phyloP scores from a whole-genome alignment of 1,140 invertebrate species.

The Drosophila kepulauana region DNA sequence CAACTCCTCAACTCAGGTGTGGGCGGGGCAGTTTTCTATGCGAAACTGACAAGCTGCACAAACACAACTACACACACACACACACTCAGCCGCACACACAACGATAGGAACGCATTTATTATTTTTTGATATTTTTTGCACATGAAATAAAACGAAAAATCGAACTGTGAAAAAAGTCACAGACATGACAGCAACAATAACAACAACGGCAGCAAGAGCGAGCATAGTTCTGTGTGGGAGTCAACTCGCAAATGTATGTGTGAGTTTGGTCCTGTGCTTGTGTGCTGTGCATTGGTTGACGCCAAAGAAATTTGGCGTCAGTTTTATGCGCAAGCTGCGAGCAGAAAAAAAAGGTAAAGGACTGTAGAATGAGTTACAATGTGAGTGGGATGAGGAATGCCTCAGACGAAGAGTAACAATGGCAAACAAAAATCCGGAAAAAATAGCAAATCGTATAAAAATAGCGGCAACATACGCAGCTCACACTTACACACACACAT shows the following conservation, averaged over 20 bases:
- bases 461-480: conserved; percentile 67
- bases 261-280: conserved; percentile 8
- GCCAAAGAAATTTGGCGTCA: conserved; percentile 83
- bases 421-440: conserved; percentile 80
- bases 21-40: conserved; percentile 22
- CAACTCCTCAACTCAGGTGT: conserved; percentile 45
- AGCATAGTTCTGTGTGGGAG: conserved; percentile 20
- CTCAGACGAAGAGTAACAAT: conserved; percentile 57
- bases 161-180: conserved; percentile 69
- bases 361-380: neutral
- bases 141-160: conserved; percentile 57
- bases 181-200: conserved; percentile 55
- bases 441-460: conserved; percentile 81
- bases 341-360: conserved; percentile 50
- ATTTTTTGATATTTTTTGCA: conserved; percentile 75
- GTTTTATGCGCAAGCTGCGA: conserved; percentile 63
- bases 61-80: conserved; percentile 40
- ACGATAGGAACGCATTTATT: conserved; percentile 61
- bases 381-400: neutral
- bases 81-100: conserved; percentile 15
- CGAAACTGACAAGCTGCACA: conserved; percentile 72
- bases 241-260: conserved; percentile 16
- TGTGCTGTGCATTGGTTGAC: conserved; percentile 71
- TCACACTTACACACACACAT: conserved; percentile 33
- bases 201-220: neutral